Conservation (phyloP, 2,113 vertebrate genomes). For the Gavialis gangeticus region DNA sequence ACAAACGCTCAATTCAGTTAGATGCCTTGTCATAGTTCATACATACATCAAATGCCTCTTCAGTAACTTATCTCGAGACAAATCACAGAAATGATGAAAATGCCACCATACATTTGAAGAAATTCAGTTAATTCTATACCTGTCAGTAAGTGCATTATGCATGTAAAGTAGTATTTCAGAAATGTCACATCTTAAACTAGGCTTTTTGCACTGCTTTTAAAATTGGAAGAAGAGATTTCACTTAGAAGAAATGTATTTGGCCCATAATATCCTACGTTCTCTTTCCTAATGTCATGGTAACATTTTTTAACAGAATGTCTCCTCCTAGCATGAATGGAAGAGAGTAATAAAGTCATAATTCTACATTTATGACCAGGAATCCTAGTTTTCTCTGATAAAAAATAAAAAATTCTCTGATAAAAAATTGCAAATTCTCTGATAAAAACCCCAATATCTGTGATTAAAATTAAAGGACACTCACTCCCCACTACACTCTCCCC, state of each 20-base stretch:
- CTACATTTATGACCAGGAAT: too few species aligned
- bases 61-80: not conserved
- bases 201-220: not conserved
- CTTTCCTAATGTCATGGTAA: not conserved
- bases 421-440: too few species aligned
- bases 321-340: too few species aligned
- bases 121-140: not conserved
- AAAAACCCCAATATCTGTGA: too few species aligned
- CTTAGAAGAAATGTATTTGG: not conserved
- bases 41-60: not conserved
- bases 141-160: not conserved
- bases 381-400: not conserved
- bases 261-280: not conserved
- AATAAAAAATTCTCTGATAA: not conserved
- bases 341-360: too few species aligned
- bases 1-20: accelerated
- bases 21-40: not conserved
- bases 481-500: too few species aligned
- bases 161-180: not conserved
- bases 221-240: not conserved
- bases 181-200: not conserved
- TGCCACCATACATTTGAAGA: not conserved
- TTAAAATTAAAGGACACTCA: too few species aligned
- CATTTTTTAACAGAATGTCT: too few species aligned
- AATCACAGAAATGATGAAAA: not conserved